phyloP scores from a whole-genome alignment of 1,140 invertebrate species.

The Scaptomyza hsui region DNA sequence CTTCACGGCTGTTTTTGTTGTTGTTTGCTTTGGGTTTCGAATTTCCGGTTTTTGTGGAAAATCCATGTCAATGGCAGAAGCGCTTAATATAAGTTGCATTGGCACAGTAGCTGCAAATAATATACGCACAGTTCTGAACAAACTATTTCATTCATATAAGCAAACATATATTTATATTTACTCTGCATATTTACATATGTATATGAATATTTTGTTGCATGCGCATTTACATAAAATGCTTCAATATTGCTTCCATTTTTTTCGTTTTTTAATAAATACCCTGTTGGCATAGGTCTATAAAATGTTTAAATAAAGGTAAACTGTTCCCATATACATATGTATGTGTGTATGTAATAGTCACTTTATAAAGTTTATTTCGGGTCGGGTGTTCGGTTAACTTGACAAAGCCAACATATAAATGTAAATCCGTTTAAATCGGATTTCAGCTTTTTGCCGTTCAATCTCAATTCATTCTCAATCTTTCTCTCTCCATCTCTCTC shows the following conservation, averaged over 20 bases:
- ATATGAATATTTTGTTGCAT: conserved; percentile 1
- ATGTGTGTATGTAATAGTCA: too few species aligned
- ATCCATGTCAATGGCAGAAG: conserved; percentile 41
- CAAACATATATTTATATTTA: too few species aligned
- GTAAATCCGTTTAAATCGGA: conserved; percentile 43
- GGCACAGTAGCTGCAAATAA: conserved; percentile 10
- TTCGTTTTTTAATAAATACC: background rate
- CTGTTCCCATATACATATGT: background rate
- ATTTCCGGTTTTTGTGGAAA: conserved; percentile 38
- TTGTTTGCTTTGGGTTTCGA: conserved; percentile 16
- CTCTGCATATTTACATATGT: background rate
- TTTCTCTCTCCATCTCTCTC: background rate
- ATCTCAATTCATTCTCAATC: conserved; percentile 2
- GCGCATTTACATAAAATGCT: conserved; percentile 12
- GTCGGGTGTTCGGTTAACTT: conserved; percentile 12
- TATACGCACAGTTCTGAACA: background rate
- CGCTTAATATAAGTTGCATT: conserved; percentile 24
- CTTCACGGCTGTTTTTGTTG: conserved; percentile 20
- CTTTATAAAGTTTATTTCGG: conserved; percentile 2
- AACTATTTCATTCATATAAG: background rate
- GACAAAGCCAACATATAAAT: conserved; percentile 37
- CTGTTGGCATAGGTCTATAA: background rate
- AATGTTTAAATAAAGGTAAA: background rate
- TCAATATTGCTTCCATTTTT: background rate
- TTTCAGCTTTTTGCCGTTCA: conserved; percentile 23